These are phyloP conservation scores for Tortrix viridana DNA, from an alignment of 2,888 invertebrate genomes.

Conservation along the genomic window DNA sequence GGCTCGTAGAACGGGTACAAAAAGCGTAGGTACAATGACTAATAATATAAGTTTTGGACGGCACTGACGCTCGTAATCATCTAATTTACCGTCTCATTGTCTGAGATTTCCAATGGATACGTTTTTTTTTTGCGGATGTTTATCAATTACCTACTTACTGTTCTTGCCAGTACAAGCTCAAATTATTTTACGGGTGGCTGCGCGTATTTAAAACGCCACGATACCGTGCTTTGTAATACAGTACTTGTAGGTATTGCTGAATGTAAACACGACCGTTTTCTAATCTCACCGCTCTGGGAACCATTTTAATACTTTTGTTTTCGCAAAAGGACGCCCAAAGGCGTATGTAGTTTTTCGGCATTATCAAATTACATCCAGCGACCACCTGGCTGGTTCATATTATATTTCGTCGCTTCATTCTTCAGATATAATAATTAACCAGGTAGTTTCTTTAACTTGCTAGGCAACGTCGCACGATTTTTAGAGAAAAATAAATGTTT, in stretches of 20 bases:
- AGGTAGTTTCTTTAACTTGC: too few species aligned
- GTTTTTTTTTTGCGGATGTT: slow-evolving; percentile 8
- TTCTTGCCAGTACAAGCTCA: not conserved
- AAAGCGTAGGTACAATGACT: slow-evolving; percentile 17
- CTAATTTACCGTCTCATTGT: slow-evolving; percentile 20
- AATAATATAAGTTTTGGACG: slow-evolving; percentile 9
- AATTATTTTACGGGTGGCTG: not conserved
- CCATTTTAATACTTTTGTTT: slow-evolving; percentile 39
- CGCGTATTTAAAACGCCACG: too few species aligned
- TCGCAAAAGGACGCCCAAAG: slow-evolving; percentile 51
- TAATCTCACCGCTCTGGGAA: slow-evolving; percentile 13
- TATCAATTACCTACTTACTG: slow-evolving; percentile 3
- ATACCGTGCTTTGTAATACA: too few species aligned
- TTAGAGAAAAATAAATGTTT: too few species aligned
- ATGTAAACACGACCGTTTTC: slow-evolving; percentile 1
- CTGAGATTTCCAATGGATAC: slow-evolving; percentile 4
- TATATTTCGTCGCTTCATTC: too few species aligned
- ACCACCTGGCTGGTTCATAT: slow-evolving; percentile 63
- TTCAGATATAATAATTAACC: too few species aligned
- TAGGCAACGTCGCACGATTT: too few species aligned
- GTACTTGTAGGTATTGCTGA: not conserved
- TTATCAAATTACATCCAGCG: slow-evolving; percentile 65
- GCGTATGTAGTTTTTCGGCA: slow-evolving; percentile 57
- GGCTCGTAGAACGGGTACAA: slow-evolving; percentile 18
- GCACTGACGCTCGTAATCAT: slow-evolving; percentile 18